Evolutionary conservation across 2,888 invertebrate species (phyloP).

Genomic region (Tipula vernalis): DNA sequence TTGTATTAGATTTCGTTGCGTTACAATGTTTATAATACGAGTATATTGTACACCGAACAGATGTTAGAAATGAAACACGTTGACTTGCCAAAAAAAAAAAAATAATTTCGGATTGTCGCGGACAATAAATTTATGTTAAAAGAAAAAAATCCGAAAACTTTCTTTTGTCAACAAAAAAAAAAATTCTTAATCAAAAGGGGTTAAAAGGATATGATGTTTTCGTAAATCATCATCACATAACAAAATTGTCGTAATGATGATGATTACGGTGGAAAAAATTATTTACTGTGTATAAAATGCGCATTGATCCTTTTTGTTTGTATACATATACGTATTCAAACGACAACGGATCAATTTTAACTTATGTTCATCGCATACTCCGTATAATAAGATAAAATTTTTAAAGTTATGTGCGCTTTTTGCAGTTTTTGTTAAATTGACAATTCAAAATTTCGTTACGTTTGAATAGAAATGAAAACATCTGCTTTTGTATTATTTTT

Average conservation of each 20-base stretch:
- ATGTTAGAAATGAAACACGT: neutral
- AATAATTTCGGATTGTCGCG: neutral
- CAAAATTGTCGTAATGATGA: neutral
- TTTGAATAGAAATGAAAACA: neutral
- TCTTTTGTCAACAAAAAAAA: neutral
- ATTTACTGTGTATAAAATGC: neutral
- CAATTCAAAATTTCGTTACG: neutral
- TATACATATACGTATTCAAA: neutral
- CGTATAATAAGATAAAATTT: neutral
- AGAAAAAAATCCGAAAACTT: neutral
- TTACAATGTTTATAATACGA: neutral
- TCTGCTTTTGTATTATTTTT: neutral
- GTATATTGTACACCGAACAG: neutral
- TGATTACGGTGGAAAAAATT: neutral
- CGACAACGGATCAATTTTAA: neutral
- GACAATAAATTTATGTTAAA: neutral
- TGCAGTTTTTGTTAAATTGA: neutral
- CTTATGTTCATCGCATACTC: neutral
- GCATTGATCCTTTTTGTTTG: neutral
- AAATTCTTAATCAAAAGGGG: neutral
- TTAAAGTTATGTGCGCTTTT: neutral
- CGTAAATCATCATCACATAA: neutral
- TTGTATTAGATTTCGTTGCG: neutral
- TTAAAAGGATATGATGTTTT: neutral
- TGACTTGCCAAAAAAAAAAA: neutral